Evolutionary conservation across 2,888 invertebrate species (phyloP), one percentile per base, ranked within the genome.

Genomic region (Argynnis bischoffii): DNA sequence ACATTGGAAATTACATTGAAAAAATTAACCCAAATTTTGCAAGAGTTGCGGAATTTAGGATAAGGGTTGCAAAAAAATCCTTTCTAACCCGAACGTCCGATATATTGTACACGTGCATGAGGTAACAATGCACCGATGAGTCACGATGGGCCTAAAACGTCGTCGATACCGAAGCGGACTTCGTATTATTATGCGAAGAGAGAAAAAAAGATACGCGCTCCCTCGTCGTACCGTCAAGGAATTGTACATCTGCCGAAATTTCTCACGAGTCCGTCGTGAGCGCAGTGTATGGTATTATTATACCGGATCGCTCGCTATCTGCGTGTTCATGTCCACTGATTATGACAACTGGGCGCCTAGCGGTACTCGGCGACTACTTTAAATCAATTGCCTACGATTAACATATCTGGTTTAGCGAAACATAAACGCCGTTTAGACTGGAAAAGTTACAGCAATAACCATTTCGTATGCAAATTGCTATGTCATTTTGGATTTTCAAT

Each of bases 191-290:
- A 90, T 87, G 82, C 76, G 79, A 79, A 83, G 82, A 89, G 79
- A 83, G 82, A 89, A 90, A 88, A 90, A 88, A 88, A 87, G 84
- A 87, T 88, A 90, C 90, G 88, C 88, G 90, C 81, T 89, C 88
- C 84, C 87, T 87, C 88, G 88, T 86, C 87, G 88, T 67, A 84
- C 86, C 84, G 86, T 88, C 89, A 89, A 91, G 90, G 87, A 91
- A 92, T 91, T 92, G 92, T 90, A 92, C 93, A 93, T 93, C 93
- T 93, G 93, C 92, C 92, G 89, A 92, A 93, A 92, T 84, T 92
- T 93, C 93, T 93, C 93, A 93, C 93, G 93, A 89, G 82, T 87
- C 85, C 83, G 79, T 77, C 76, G 79, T 79, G 70, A 64, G 72
- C 71, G 80, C 80, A 83, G 78, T 80, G 85, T 84, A 85, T 85